Evolutionary conservation across 1,140 invertebrate genomes (phyloP).

Genomic region (Rhyzopertha dominica): DNA sequence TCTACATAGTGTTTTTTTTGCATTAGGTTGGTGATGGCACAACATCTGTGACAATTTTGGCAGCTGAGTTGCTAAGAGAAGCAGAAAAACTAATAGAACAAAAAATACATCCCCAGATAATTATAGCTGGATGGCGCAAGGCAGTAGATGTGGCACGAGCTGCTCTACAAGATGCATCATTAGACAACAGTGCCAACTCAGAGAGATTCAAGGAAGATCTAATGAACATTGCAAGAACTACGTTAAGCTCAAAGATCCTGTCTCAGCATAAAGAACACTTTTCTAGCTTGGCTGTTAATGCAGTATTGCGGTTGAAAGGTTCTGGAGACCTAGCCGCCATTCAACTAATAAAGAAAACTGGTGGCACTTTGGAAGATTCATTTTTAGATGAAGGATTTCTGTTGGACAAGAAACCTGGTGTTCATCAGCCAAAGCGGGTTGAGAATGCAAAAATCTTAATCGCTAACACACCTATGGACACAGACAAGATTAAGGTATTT

Average conservation of each 20-base stretch:
- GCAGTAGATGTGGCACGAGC: conserved; percentile 78
- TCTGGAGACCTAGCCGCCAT: conserved; percentile 90
- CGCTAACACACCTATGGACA: conserved; percentile 99
- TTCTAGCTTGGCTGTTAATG: conserved; percentile 90
- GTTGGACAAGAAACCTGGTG: conserved; percentile 92
- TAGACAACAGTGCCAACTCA: conserved; percentile 76
- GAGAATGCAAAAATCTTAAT: conserved; percentile 96
- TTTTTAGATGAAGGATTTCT: conserved; percentile 98
- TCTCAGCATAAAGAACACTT: conserved; percentile 98
- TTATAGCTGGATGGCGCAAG: conserved; percentile 91
- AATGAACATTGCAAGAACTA: conserved; percentile 95
- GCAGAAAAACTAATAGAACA: conserved; percentile 91
- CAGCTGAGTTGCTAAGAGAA: conserved; percentile 90
- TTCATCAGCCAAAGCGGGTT: conserved; percentile 81
- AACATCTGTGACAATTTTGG: conserved; percentile 96
- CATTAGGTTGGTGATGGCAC: conserved; percentile 99
- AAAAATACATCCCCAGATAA: conserved; percentile 98
- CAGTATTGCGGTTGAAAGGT: conserved; percentile 91
- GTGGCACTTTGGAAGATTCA: conserved; percentile 88
- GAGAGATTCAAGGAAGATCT: conserved; percentile 83
- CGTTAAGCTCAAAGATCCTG: conserved; percentile 96
- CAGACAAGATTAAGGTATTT: conserved; percentile 99
- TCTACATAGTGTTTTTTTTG: too few relatives aligned
- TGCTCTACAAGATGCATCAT: conserved; percentile 72
- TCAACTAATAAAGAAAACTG: conserved; percentile 96